Conservation (phyloP, 2,797 vertebrate species). For the Onychomys torridus region DNA sequence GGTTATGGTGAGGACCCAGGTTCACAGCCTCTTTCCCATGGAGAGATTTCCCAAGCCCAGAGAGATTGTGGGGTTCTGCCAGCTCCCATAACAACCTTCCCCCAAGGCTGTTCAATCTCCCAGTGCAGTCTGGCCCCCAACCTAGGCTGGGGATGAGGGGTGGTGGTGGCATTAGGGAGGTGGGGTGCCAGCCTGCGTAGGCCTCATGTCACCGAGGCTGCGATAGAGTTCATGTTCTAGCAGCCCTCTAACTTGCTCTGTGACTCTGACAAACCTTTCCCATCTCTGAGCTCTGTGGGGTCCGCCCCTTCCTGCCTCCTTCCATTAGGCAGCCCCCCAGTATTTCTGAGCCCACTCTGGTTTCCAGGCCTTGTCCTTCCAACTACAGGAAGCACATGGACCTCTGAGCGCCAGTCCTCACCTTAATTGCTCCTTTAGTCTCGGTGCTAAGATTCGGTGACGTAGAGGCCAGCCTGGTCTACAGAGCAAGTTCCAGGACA, state of each 20-base stretch:
- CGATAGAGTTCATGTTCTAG: not conserved
- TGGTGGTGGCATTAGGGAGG: not conserved
- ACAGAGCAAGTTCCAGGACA: too few species aligned
- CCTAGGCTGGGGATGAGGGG: not conserved
- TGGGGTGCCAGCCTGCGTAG: not conserved
- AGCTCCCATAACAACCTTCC: not conserved
- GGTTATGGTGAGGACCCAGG: conserved; percentile 90
- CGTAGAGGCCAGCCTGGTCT: too few species aligned
- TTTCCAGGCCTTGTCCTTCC: not conserved
- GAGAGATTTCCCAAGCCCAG: not conserved
- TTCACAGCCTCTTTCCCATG: not conserved
- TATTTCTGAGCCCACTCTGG: not conserved
- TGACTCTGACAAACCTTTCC: not conserved
- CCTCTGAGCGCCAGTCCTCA: not conserved
- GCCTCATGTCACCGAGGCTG: not conserved
- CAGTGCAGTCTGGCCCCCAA: not conserved
- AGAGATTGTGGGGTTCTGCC: not conserved
- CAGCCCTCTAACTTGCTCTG: not conserved
- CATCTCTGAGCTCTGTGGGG: accelerated
- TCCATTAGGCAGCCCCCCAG: not conserved
- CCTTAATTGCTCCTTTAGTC: not conserved
- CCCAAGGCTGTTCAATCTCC: not conserved
- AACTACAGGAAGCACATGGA: not conserved
- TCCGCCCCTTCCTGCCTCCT: not conserved
- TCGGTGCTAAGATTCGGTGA: not conserved